These are phyloP conservation scores for Papilio demoleus DNA, from an alignment of 2,888 invertebrate species.

Conservation along the genomic window DNA sequence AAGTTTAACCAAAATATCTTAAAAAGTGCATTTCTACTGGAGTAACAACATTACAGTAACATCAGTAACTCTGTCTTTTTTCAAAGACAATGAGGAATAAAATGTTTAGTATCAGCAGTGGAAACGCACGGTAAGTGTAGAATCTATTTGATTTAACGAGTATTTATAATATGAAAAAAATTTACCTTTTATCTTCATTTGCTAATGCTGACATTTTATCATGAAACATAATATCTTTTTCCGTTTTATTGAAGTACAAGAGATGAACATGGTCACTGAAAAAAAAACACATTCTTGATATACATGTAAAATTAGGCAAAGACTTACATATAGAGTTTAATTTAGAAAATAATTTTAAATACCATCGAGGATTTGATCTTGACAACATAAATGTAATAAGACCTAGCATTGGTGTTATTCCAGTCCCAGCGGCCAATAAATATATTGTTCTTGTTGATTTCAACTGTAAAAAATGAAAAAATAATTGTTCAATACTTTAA, in stretches of 20 bases:
- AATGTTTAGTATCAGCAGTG: background rate
- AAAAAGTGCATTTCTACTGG: background rate
- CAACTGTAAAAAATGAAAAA: slow-evolving; percentile 65
- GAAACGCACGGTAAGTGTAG: background rate
- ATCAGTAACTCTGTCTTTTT: too few species aligned
- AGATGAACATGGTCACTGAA: slow-evolving; percentile 87
- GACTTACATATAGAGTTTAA: too few species aligned
- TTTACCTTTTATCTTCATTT: slow-evolving; percentile 33
- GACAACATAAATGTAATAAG: slow-evolving; percentile 88
- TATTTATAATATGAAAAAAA: too few species aligned
- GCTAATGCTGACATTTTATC: slow-evolving; percentile 81
- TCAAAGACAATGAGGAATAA: too few species aligned
- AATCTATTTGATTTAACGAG: too few species aligned
- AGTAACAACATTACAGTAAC: background rate
- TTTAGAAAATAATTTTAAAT: slow-evolving; percentile 49
- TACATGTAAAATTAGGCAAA: too few species aligned
- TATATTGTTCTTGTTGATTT: slow-evolving; percentile 82
- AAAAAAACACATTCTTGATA: slow-evolving; percentile 43
- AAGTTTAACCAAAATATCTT: slow-evolving; percentile 61
- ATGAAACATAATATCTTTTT: slow-evolving; percentile 90
- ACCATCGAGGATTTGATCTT: slow-evolving; percentile 86
- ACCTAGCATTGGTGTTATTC: slow-evolving; percentile 93
- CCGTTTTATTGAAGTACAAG: slow-evolving; percentile 92
- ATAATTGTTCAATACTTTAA: slow-evolving; percentile 2
- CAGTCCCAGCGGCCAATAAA: slow-evolving; percentile 94